phyloP scores from a whole-genome alignment of 2,888 invertebrate species.

The Cataglyphis livida region DNA sequence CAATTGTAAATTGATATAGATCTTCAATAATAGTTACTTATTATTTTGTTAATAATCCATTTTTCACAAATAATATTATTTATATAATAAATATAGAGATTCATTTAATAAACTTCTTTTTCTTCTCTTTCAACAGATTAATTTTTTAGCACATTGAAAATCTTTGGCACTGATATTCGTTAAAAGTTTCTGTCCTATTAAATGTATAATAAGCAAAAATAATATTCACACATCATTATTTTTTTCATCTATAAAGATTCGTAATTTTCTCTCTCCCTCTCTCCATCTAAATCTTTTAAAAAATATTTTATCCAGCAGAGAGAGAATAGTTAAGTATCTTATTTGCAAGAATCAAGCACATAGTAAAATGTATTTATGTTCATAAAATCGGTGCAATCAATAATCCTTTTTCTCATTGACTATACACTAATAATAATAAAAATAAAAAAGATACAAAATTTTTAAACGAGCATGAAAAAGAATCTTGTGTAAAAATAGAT shows the following conservation, averaged over 20 bases:
- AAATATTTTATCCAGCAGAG: conserved; percentile 30
- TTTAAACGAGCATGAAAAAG: background rate
- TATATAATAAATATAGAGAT: conserved; percentile 11
- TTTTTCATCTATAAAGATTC: conserved; percentile 6
- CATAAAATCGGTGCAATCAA: background rate
- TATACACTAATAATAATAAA: background rate
- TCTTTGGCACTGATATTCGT: conserved; percentile 50
- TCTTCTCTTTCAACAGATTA: background rate
- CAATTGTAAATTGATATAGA: background rate
- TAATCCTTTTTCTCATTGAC: background rate
- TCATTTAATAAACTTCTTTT: background rate
- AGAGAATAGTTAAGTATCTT: conserved; percentile 19
- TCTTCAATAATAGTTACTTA: background rate
- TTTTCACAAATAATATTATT: conserved; percentile 1
- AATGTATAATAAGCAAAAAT: conserved; percentile 33
- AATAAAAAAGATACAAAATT: background rate
- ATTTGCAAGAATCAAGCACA: conserved; percentile 13
- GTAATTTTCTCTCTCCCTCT: background rate
- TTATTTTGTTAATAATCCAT: background rate
- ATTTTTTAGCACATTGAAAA: conserved; percentile 23
- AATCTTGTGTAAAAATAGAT: background rate
- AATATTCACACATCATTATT: conserved; percentile 11
- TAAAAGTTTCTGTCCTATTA: conserved; percentile 10
- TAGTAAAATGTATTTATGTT: conserved; percentile 28
- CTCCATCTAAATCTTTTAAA: conserved; percentile 36